phyloP scores from a whole-genome alignment of 2,113 vertebrate species.

The Zonotrichia leucophrys region DNA sequence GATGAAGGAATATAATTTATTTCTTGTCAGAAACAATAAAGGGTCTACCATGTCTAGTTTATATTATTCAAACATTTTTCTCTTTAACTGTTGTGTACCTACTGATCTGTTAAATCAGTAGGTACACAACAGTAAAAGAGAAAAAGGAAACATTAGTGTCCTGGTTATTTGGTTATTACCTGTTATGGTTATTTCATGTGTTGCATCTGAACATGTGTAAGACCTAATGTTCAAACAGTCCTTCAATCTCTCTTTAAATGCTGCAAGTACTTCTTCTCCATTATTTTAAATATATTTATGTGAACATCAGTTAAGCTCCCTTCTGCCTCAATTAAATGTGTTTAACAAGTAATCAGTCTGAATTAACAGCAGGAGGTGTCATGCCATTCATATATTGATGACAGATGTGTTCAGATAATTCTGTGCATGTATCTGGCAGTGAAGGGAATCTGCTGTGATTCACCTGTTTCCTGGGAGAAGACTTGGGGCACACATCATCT shows the following conservation, averaged over 20 bases:
- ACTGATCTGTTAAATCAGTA: background rate
- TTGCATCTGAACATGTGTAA: background rate
- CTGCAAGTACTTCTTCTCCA: background rate
- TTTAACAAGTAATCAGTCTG: constrained; percentile 24
- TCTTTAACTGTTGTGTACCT: too few relatives aligned
- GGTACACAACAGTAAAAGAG: background rate
- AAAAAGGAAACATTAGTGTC: background rate
- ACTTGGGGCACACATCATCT: background rate
- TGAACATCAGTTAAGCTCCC: background rate
- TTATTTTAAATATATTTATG: background rate
- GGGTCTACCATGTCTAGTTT: background rate
- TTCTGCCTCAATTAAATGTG: constrained; percentile 20
- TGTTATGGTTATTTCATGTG: background rate
- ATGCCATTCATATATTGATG: background rate
- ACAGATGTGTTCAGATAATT: background rate
- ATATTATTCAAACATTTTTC: background rate
- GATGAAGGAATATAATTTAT: background rate
- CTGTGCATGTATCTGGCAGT: background rate
- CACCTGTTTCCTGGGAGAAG: background rate
- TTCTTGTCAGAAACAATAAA: background rate
- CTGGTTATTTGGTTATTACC: too few relatives aligned
- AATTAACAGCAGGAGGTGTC: constrained; percentile 28
- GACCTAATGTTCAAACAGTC: background rate
- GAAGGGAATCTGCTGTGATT: background rate
- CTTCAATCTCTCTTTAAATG: background rate